Base-by-base conservation (phyloP, 1,140 invertebrate species). In the Dinothrombium tinctorium region DNA sequence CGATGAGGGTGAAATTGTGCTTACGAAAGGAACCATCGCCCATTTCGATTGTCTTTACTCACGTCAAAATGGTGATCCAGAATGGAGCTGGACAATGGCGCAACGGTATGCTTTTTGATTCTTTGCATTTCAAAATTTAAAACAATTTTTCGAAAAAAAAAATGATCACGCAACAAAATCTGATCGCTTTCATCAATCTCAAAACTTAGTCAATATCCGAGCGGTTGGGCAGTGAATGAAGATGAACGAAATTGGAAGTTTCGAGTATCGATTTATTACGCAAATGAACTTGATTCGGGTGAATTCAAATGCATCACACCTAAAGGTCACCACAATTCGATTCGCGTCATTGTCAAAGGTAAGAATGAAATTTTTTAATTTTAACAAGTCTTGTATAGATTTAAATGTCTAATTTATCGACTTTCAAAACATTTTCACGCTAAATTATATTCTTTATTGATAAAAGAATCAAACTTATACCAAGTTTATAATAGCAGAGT, bases 51-150 rank as follows among this genome's bases (percentile, higher is more conserved):
- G 81, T 52, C 64, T 84, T 39, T 77, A 74, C 50, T 68, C 71
- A 0, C 59, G 77, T 40, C 61, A 68, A 26, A 54, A 73, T 20
- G 79, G 79, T 2, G 73, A 73, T 42, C 80, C 80, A 0, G 73
- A 76, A 44, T 84, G 81, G 81, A 74, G 70, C n/a, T 84, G 79
- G 76, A 81, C 76, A 0, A 73, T 77, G 26, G 72, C 37, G 26
- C 37, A 43, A 28, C 49, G 49, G 49, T 51, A 37, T 22, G 42
- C n/a, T 36, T 9, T 20, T 24, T n/a, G 7, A 8, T 7, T 32
- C 17, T 5, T 32, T 17, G 17, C 4, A 12, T 32, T 32, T 12
- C 26, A 28, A 28, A 28, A 28, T 28, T 28, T 28, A 8, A 7
- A 28, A 28, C 26, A 7, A 1, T n/a, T n/a, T 28, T 28, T 9